phyloP scores from a whole-genome alignment of 2,888 invertebrate genomes.

The Perizoma affinitatum region DNA sequence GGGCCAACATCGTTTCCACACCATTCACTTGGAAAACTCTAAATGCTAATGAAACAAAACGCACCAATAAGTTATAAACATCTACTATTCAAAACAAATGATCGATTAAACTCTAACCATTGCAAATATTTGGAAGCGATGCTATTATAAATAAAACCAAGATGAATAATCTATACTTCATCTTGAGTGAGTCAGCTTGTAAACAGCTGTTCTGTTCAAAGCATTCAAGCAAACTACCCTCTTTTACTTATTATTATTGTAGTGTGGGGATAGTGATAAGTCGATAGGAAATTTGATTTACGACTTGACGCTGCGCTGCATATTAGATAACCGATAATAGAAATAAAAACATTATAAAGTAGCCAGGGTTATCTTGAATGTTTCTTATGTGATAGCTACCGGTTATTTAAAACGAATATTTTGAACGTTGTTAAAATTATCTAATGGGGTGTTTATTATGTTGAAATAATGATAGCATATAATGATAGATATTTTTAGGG shows the following conservation, averaged over 20 bases:
- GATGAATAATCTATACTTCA: slow-evolving; percentile 15
- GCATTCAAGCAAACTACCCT: slow-evolving; percentile 47
- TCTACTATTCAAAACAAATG: not conserved
- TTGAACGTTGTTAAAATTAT: not conserved
- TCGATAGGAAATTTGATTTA: slow-evolving; percentile 48
- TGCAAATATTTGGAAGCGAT: slow-evolving; percentile 1
- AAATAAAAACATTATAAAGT: slow-evolving; percentile 12
- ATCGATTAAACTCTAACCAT: slow-evolving; percentile 19
- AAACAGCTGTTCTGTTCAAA: slow-evolving; percentile 12
- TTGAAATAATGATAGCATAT: not conserved
- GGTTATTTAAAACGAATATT: too few relatives aligned
- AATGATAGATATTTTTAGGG: too few relatives aligned
- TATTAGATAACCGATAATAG: slow-evolving; percentile 16
- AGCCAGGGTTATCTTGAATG: slow-evolving; percentile 19
- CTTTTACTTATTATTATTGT: slow-evolving; percentile 25
- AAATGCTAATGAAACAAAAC: slow-evolving; percentile 52
- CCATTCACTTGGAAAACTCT: slow-evolving; percentile 62
- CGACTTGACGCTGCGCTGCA: slow-evolving; percentile 32
- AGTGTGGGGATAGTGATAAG: slow-evolving; percentile 38
- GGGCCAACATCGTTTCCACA: slow-evolving; percentile 64
- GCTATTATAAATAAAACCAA: slow-evolving; percentile 10
- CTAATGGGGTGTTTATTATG: not conserved
- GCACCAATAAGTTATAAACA: not conserved
- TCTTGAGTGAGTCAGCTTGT: slow-evolving; percentile 9
- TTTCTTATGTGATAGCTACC: not conserved